These are phyloP conservation scores for Pasiphila rectangulata DNA, from an alignment of 2,888 invertebrate species.

Conservation along the genomic window DNA sequence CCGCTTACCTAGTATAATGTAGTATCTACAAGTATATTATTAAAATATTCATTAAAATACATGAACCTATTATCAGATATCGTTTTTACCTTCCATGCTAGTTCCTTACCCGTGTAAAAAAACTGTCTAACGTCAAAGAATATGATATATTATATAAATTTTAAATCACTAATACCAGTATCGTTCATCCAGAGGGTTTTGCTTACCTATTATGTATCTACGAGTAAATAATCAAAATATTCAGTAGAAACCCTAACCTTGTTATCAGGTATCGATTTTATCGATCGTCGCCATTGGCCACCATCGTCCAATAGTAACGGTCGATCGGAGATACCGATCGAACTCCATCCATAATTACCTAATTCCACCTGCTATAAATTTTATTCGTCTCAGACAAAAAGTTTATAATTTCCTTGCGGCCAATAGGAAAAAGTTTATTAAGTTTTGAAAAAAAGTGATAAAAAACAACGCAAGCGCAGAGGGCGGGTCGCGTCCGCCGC, in stretches of 20 bases:
- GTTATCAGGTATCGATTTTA: constrained; percentile 23
- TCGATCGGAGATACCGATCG: constrained; percentile 45
- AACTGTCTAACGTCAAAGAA: no score
- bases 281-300: constrained; percentile 56
- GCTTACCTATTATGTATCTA: no score
- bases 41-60: no score
- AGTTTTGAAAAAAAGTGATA: constrained; percentile 51
- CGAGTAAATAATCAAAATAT: no score
- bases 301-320: constrained; percentile 39
- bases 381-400: constrained; percentile 60
- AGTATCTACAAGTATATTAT: no score
- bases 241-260: not conserved
- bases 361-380: constrained; percentile 75
- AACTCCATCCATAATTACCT: constrained; percentile 51
- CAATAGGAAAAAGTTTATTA: constrained; percentile 79
- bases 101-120: no score
- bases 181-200: no score
- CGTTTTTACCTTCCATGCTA: no score
- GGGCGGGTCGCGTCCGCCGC: constrained; percentile 63
- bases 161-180: no score
- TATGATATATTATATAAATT: no score
- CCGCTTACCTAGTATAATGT: no score
- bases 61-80: no score
- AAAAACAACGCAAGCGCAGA: constrained; percentile 60
- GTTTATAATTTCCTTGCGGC: constrained; percentile 66